Percentiles rank a stretch among this genome's conserved stretches.
Conservation (phyloP, 2,888 invertebrate genomes). For the Cephus pygmeus region DNA sequence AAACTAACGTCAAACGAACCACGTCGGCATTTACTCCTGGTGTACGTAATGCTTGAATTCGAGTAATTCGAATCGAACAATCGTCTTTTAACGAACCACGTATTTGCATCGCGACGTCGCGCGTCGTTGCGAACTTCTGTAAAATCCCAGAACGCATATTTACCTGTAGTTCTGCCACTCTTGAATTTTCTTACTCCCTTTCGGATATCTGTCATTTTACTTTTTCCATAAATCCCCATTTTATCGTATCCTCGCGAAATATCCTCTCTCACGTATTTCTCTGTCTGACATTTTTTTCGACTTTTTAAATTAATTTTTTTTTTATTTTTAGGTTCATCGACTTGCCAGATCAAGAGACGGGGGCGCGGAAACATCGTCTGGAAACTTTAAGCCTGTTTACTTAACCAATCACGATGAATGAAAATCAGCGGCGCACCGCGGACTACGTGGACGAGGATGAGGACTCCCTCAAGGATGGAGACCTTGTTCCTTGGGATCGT, state of each 20-base stretch:
- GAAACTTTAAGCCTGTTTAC: conserved; percentile 43
- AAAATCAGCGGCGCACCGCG: conserved; percentile 27
- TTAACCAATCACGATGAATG: conserved; percentile 50
- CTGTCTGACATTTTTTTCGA: background rate
- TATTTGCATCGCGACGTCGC: background rate
- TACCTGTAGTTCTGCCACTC: background rate
- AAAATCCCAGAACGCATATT: background rate
- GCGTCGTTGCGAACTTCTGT: background rate
- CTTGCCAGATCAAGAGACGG: background rate
- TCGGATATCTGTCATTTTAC: background rate
- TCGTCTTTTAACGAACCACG: conserved; percentile 6
- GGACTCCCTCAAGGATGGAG: background rate
- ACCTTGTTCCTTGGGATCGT: conserved; percentile 49
- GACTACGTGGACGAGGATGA: background rate
- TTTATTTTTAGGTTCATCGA: background rate
- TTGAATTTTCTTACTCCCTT: background rate
- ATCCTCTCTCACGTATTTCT: background rate
- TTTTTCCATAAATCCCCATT: background rate
- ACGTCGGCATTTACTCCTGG: background rate
- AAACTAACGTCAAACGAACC: background rate
- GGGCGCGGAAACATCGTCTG: conserved; percentile 22
- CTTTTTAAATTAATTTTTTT: background rate
- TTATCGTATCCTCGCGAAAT: background rate
- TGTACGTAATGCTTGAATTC: background rate
- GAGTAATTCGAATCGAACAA: conserved; percentile 2